Evolutionary conservation across 2,113 vertebrate species (phyloP), one percentile per base, ranked within the genome.

Genomic region (Mus spicilegus): DNA sequence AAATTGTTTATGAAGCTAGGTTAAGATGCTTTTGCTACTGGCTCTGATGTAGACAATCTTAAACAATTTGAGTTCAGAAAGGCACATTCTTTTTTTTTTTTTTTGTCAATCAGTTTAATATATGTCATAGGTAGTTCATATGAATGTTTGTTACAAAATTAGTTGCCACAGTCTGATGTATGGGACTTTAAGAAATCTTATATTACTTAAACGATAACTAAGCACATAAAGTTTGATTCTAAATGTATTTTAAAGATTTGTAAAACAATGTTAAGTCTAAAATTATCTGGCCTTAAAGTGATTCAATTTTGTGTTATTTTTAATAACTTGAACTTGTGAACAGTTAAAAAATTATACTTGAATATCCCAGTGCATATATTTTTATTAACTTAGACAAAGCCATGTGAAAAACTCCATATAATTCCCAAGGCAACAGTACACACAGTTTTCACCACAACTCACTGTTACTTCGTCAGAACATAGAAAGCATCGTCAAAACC

Each of bases 131-230:
- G 90, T 98, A 98, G 97, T 98, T 98, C 95, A 91, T 97, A 97
- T 96, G 97, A 98, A 97, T 97, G 93, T 94, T 97, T 16, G 96
- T 98, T 98, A 98, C 98, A 98, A 98, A 98, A 98, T 98, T 98
- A 98, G 98, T 98, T 98, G 98, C 98, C 98, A 77, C 33, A 69
- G 96, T 97, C 97, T 98, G 95, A 46, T 14, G 16, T 86, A 96
- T 97, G 97, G 97, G 96, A 96, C 97, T 98, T 84, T 97, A 95
- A 97, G 98, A 98, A 98, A 98, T 93, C 91, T 82, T 98, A 93
- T 49, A 97, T 98, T 93, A 94, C 84, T 97, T 88, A 42, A 95
- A 97, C 98, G 96, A 96, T 85, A 98, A 94, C 94, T 97, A 97
- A 97, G 93, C 95, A 95, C 87, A 98, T 94, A 84, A 93, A 76